Evolutionary conservation across 2,113 vertebrate genomes (phyloP), one percentile per base, ranked within the genome.

Genomic region (Barbus barbus): DNA sequence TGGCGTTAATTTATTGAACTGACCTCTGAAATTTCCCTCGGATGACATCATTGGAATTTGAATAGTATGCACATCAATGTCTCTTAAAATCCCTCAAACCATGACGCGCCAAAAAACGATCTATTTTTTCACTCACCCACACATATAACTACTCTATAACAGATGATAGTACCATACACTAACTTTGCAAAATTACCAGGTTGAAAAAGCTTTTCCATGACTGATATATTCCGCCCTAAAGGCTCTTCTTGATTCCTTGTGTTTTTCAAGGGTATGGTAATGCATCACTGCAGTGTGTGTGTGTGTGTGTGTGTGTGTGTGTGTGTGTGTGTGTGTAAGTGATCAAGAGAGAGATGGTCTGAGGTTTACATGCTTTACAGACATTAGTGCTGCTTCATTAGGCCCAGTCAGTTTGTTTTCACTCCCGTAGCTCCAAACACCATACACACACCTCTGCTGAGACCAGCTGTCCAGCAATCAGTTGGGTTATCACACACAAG

Each of bases 311-410:
- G 26, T 65, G 24, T 26, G 20, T 41, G 77, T 26, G 8, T 56
- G 28, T 31, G 31, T 36, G 6, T 13, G 24, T 26, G 20, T 41
- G 77, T 26, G 8, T 56, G 28, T 60, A 33, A 73, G 56, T 41
- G 74, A 26, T 53, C 38, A 60, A 41, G 51, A 80, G 77, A 36
- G 44, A 51, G 65, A 63, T 63, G 56, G n/a, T 80, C 67, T 33
- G 77, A 72, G 58, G 78, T 67, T 80, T 78, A 28, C 26, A 80
- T 82, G 24, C 4, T 75, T 75, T 75, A 51, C 72, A 75, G 46
- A 82, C 89, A 90, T 90, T 88, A 88, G 91, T 83, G 74, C 89
- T 84, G 86, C 88, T 75, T 90, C 89, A 90, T 91, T 90, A 90
- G 84, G 84, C 58, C 60, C 81, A 79, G 18, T 65, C 33, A 63